Evolutionary conservation across 2,797 vertebrate genomes (phyloP).

Genomic region (Bucorvus abyssinicus): DNA sequence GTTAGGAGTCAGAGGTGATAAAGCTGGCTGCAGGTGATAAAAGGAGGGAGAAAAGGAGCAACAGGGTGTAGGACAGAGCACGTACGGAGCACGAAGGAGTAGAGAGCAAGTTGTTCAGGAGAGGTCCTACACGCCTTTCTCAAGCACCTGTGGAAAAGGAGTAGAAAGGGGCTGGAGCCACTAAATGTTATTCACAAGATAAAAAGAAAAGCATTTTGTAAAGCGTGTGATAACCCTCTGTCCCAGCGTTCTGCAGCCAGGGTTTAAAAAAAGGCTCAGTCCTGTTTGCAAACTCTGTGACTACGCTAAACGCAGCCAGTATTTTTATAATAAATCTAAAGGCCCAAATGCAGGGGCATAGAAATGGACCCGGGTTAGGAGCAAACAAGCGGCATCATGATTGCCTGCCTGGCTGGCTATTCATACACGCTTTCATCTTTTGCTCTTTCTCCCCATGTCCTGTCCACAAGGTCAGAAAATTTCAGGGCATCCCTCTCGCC

Average conservation of each 20-base stretch:
- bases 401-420: background rate
- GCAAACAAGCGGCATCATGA: background rate
- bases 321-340: background rate
- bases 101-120: background rate
- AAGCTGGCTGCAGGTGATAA: background rate
- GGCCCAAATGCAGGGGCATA: background rate
- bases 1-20: background rate
- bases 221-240: background rate
- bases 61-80: background rate
- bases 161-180: background rate
- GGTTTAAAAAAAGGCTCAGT: background rate
- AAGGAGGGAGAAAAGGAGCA: background rate
- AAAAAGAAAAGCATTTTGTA: background rate
- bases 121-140: background rate
- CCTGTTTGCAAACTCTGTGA: background rate
- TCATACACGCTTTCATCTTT: background rate
- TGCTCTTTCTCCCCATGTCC: background rate
- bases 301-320: background rate
- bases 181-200: background rate
- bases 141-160: background rate
- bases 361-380: background rate
- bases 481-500: background rate
- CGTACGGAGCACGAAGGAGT: accelerated
- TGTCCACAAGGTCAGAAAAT: background rate
- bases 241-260: background rate